These are phyloP conservation scores for Eucidaris tribuloides DNA, from an alignment of 35 echinoderm and acorn worm genomes.

Conservation along the genomic window DNA sequence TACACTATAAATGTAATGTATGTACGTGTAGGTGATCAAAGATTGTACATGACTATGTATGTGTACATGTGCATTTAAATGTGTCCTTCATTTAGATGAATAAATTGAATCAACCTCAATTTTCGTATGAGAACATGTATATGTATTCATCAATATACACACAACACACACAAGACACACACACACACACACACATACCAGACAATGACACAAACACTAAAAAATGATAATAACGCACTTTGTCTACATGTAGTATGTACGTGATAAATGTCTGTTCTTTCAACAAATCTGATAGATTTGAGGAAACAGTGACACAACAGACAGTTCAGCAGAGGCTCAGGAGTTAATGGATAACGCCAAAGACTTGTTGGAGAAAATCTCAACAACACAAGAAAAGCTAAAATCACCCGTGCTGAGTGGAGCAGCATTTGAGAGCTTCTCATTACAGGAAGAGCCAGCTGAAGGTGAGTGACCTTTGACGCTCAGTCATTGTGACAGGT, in stretches of 20 bases:
- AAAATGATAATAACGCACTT: not conserved
- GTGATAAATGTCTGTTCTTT: not conserved
- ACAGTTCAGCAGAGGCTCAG: not conserved
- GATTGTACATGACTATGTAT: too few species aligned
- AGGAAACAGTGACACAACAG: not conserved
- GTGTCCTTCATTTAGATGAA: too few species aligned
- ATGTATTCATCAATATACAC: too few species aligned
- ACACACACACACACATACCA: too few species aligned
- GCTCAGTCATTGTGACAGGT: too few species aligned
- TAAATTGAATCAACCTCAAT: too few species aligned
- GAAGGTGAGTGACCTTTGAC: constrained; percentile 71
- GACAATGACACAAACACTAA: not conserved
- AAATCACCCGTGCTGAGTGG: constrained; percentile 72
- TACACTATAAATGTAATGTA: too few species aligned
- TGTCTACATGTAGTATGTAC: not conserved
- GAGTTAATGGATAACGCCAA: constrained; percentile 45
- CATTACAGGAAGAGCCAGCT: constrained; percentile 84
- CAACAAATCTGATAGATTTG: not conserved
- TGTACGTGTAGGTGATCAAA: too few species aligned
- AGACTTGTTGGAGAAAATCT: constrained; percentile 20
- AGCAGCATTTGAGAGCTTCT: constrained; percentile 87
- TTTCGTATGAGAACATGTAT: too few species aligned
- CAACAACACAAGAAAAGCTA: constrained; percentile 32
- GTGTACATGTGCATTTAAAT: too few species aligned
- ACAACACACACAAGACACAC: too few species aligned